Base-by-base conservation (phyloP, 2,797 vertebrate species). In the Sciurus carolinensis region DNA sequence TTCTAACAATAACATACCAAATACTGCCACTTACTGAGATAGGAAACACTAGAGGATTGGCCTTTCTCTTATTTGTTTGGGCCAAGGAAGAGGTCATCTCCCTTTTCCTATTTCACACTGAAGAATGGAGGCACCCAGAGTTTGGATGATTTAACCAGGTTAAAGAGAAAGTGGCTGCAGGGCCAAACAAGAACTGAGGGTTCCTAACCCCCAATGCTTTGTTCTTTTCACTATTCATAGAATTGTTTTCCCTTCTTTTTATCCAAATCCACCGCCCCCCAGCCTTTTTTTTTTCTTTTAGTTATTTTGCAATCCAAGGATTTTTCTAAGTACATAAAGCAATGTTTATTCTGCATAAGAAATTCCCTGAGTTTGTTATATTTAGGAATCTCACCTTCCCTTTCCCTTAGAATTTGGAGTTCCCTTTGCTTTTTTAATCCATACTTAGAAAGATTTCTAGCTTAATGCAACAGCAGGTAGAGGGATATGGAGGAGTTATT, bases 281-380 rank as follows among this genome's bases (percentile, higher is more conserved):
- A 5, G 6, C 7, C 20, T 22, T 62, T 59, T 22, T 62, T 59
- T 59, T 26, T 62, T 62, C 24, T 62, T 62, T 73, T 90, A 17
- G 9, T 67, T 66, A 59, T 91, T 80, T 67, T 75, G 33, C 67
- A 33, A 22, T 20, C n/a, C 3, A 52, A 64, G 54, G 3, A 80
- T n/a, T 86, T 86, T 67, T 88, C 59, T 77, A 81, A 91, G n/a
- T 62, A 20, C 22, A 33, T 54, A 50, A 94, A 82, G 9, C 39
- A 73, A 14, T 52, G 39, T 54, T 71, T 77, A 26, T 57, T 89
- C 14, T 77, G 26, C 26, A 39, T 39, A 39, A 42, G 75, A 12
- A 7, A 59, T 5, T 17, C 7, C 28, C 33, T 62, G 42, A 20
- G 11, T 20, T 20, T 81, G 52, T 75, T 52, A 28, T n/a, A n/a